A percentile compares a stretch with the other conserved stretches of the same genome.
These are phyloP conservation scores for Drosophila tsacasi DNA, from an alignment of 1,140 invertebrate genomes.

Conservation along the genomic window DNA sequence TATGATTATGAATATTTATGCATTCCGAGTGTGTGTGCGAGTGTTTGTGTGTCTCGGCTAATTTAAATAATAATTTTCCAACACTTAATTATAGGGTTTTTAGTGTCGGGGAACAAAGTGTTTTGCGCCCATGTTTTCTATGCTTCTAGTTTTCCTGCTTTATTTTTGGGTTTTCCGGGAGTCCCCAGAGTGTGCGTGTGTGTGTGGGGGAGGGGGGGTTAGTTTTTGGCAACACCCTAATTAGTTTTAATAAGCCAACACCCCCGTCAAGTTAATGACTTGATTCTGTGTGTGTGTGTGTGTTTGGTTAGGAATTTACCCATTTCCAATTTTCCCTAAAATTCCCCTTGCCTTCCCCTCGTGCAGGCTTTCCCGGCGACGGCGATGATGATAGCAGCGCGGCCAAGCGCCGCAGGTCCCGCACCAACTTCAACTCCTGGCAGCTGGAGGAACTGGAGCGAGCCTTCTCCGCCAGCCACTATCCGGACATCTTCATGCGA, in stretches of 20 bases:
- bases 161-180: not conserved
- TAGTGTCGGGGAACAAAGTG: conserved; percentile 67
- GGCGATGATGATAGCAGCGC: conserved; percentile 85
- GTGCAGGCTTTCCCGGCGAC: conserved; percentile 81
- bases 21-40: conserved; percentile 39
- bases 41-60: conserved; percentile 32
- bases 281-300: not conserved
- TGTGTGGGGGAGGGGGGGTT: not conserved
- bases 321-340: conserved; percentile 4
- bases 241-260: conserved; percentile 71
- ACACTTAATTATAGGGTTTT: conserved; percentile 75
- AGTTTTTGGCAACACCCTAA: conserved; percentile 43
- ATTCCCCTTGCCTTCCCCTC: not conserved
- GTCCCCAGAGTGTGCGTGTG: not conserved
- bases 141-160: not conserved
- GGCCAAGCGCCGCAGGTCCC: conserved; percentile 92
- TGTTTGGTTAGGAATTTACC: not conserved
- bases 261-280: conserved; percentile 35
- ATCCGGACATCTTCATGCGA: conserved; percentile 99
- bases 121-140: conserved; percentile 43
- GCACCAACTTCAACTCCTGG: conserved; percentile 99
- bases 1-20: conserved; percentile 85
- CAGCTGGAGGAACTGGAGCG: conserved; percentile 99
- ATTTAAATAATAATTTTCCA: conserved; percentile 80
- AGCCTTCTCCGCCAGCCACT: conserved; percentile 98